A percentile compares a stretch with the other conserved stretches of the same genome.
phyloP scores from a whole-genome alignment of 2,113 vertebrate species.

The human region DNA sequence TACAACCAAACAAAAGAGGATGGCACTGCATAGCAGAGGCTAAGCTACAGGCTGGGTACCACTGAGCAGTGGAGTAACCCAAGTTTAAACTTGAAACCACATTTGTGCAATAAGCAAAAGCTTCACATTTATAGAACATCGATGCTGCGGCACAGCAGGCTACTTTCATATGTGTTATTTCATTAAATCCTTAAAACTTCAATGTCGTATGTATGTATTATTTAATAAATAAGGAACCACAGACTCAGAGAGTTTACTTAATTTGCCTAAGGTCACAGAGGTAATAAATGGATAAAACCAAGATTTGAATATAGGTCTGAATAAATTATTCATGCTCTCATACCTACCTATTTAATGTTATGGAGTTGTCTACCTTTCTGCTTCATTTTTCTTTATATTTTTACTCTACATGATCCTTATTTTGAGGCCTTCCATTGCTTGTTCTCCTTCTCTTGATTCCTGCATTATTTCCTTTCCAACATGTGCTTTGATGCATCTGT shows the following conservation, averaged over 20 bases:
- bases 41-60: background rate
- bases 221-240: background rate
- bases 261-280: background rate
- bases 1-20: background rate
- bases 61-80: background rate
- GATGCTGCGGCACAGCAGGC: background rate
- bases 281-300: background rate
- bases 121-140: background rate
- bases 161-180: background rate
- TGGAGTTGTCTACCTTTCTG: background rate
- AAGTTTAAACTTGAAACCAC: background rate
- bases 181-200: background rate
- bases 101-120: background rate
- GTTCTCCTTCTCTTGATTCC: background rate
- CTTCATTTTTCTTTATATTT: background rate
- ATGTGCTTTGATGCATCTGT: background rate
- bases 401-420: background rate
- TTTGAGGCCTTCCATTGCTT: background rate
- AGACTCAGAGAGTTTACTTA: background rate
- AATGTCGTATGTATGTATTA: background rate
- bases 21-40: background rate
- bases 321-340: background rate
- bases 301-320: background rate
- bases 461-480: background rate
- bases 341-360: background rate